Base-by-base conservation (phyloP, 2,113 vertebrate species). In the Mirza zaza region DNA sequence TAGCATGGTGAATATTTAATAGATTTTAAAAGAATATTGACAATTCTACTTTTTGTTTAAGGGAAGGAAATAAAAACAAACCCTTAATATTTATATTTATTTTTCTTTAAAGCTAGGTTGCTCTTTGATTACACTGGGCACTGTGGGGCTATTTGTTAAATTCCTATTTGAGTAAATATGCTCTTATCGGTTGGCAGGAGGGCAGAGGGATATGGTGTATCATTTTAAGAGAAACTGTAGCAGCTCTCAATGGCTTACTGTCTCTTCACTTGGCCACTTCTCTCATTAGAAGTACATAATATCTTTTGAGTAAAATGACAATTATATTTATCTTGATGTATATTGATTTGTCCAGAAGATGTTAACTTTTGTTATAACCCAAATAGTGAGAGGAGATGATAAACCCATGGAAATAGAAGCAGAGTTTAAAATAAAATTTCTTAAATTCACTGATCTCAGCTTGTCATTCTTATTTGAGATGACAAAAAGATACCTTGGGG, bases 381-480 rank as follows among this genome's bases (percentile, higher is more conserved):
- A 45, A 75, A 68, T 85, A 84, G 83, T 52, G 50, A 92, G 36
- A 94, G 23, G 25, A 81, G 39, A 73, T 34, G 63, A 85, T 92
- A 90, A 96, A 83, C 55, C 71, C 25, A 1, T 82, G 34, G 73
- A 94, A 45, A 17, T 11, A 70, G 82, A 89, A 90, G 36, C 36
- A 90, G 36, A 79, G 70, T 97, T 88, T 88, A 84, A 97, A 96
- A 67, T 81, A 94, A 36, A 94, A 68, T 79, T 94, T 96, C 45
- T 92, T 57, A 94, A 83, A 86, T 94, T 79, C 59, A 84, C 50
- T 73, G 68, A 91, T 89, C 34, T 95, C 76, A 93, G 29, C 36
- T 91, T 96, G 91, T 97, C 86, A 97, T 92, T 94, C 36, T 91
- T 95, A 83, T 89, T 65, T 93, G 84, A 87, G 39, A 90, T 83